Conservation (phyloP, 2,888 invertebrate genomes). For the Erynnis tages region DNA sequence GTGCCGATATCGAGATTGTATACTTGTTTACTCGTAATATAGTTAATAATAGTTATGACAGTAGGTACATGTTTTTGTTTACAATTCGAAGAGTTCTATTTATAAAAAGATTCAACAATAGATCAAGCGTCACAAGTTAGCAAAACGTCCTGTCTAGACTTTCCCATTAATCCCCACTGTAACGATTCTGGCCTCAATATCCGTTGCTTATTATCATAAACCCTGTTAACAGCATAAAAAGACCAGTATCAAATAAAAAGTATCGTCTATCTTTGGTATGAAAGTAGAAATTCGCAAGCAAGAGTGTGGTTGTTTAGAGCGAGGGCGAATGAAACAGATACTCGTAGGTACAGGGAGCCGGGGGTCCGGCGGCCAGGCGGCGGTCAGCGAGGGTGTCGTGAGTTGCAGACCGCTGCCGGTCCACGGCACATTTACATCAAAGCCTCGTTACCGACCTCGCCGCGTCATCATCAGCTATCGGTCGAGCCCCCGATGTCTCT, state of each 20-base stretch:
- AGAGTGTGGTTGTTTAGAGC: slow-evolving; percentile 46
- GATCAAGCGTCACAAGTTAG: no score
- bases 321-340: slow-evolving; percentile 35
- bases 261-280: slow-evolving; percentile 5
- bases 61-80: background rate
- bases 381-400: slow-evolving; percentile 43
- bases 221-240: no score
- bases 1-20: slow-evolving; percentile 30
- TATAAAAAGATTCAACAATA: no score
- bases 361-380: slow-evolving; percentile 36
- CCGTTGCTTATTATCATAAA: no score
- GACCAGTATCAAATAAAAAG: no score
- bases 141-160: no score
- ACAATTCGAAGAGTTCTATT: no score
- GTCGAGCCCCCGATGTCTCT: slow-evolving; percentile 26
- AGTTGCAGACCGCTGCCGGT: slow-evolving; percentile 42
- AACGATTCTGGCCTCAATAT: no score
- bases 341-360: slow-evolving; percentile 5
- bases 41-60: background rate
- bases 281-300: slow-evolving; percentile 2
- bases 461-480: slow-evolving; percentile 45
- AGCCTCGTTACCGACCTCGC: slow-evolving; percentile 60
- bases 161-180: no score
- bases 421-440: slow-evolving; percentile 65
- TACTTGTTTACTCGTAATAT: background rate